These are phyloP conservation scores for Lasaia peninsularis DNA, from an alignment of 1,140 invertebrate species.

Conservation along the genomic window DNA sequence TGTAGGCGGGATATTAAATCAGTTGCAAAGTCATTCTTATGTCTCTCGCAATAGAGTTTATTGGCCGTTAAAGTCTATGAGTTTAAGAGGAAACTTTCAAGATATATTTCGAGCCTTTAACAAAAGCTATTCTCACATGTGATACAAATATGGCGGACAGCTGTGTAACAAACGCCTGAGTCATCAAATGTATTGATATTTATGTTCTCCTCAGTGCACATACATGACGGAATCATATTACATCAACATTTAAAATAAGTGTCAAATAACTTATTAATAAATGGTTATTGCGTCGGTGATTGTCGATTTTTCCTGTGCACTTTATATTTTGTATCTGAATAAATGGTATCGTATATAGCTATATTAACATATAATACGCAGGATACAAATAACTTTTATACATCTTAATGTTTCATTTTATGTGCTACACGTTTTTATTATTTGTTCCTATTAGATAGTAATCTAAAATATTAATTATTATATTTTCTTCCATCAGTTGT, in stretches of 20 bases:
- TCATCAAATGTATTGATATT: conserved; percentile 32
- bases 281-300: neutral
- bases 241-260: conserved; percentile 8
- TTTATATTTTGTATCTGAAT: no score
- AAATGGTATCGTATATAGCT: no score
- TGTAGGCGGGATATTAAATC: no score
- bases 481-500: no score
- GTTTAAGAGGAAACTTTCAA: neutral
- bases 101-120: neutral
- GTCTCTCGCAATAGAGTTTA: neutral
- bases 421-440: no score
- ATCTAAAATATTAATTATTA: no score
- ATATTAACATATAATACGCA: no score
- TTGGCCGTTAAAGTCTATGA: neutral
- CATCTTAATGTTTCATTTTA: no score
- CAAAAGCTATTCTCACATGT: neutral
- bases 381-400: no score
- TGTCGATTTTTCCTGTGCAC: neutral
- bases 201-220: conserved; percentile 17
- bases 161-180: conserved; percentile 27
- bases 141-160: conserved; percentile 19
- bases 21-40: neutral
- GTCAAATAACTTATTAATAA: conserved; percentile 11
- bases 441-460: no score
- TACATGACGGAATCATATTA: conserved; percentile 2